phyloP scores from a whole-genome alignment of 2,888 invertebrate species.

The Loripinus fragilis region DNA sequence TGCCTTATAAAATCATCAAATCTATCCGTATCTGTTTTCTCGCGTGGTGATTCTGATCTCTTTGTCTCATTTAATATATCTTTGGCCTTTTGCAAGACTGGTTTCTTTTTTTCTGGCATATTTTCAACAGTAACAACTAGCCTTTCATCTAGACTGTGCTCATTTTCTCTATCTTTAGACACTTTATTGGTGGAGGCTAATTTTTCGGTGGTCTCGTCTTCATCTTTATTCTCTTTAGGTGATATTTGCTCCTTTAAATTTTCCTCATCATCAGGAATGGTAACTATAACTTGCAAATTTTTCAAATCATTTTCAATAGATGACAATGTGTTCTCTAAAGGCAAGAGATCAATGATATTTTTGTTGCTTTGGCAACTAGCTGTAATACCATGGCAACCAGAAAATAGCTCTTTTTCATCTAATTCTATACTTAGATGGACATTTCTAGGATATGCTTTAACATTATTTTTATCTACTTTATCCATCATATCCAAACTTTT shows the following conservation, averaged over 20 bases:
- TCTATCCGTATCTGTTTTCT: conserved; percentile 32
- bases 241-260: conserved; percentile 66
- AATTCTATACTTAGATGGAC: not conserved
- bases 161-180: conserved; percentile 37
- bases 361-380: not conserved
- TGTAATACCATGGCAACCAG: not conserved
- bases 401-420: not conserved
- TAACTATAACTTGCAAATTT: conserved; percentile 56
- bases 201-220: conserved; percentile 48
- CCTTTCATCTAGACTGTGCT: conserved; percentile 38
- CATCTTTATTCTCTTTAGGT: conserved; percentile 65
- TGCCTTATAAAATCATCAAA: conserved; percentile 50
- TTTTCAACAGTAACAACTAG: conserved; percentile 50
- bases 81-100: conserved; percentile 56
- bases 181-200: not conserved
- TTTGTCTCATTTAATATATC: conserved; percentile 63
- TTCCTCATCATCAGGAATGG: conserved; percentile 60
- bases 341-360: conserved; percentile 24
- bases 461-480: conserved; percentile 3
- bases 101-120: conserved; percentile 38
- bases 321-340: conserved; percentile 25
- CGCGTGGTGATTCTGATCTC: conserved; percentile 57
- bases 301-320: conserved; percentile 43
- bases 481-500: not conserved
- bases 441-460: not conserved